Evolutionary conservation across 2,797 vertebrate genomes (phyloP), one percentile per base, ranked within the genome.

Genomic region (Linurgus olivaceus): DNA sequence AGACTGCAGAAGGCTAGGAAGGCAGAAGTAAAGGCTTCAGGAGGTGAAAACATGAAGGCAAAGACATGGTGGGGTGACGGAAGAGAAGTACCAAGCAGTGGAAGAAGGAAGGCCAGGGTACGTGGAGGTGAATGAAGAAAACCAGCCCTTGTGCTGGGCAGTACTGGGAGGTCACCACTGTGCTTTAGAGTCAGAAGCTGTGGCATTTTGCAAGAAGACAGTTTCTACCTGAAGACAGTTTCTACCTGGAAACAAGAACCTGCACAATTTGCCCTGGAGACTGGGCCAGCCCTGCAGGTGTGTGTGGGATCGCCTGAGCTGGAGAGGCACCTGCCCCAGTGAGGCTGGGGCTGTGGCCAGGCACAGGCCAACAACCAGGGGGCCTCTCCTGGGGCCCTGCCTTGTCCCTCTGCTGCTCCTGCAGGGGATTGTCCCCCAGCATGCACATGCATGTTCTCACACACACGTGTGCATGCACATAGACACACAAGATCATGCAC

Each of bases 371-470:
- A 6, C 52, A 33, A 7, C 17, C 17, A 7, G 21, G 9, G 19
- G 6, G 31, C 13, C 26, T 54, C 28, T 58, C 17, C 1, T 38
- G 1, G 4, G 37, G 31, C 25, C 26, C 33, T 52, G 35, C 70
- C 26, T 6, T 7, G 37, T 18, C 17, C 29, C 28, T 14, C 8
- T 11, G 0, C 3, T 31, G 47, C 35, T 54, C n/a, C 37, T 8
- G 31, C 13, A 16, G 3, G 0, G 12, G 24, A 37, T 1, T 4
- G 4, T 45, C 28, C 42, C 50, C 17, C 8, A 5, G 3, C 19
- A 8, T 4, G 47, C 20, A 33, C 11, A 3, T 9, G 14, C 25
- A 9, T 26, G 18, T 17, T 20, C 51, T 44, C n/a, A n/a, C 5
- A 45, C 19, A 33, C 31, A 26, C 3, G 2, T 25, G 29, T 35